These are phyloP conservation scores for Brachionichthys hirsutus DNA, from an alignment of 2,113 vertebrate species.

Conservation along the genomic window DNA sequence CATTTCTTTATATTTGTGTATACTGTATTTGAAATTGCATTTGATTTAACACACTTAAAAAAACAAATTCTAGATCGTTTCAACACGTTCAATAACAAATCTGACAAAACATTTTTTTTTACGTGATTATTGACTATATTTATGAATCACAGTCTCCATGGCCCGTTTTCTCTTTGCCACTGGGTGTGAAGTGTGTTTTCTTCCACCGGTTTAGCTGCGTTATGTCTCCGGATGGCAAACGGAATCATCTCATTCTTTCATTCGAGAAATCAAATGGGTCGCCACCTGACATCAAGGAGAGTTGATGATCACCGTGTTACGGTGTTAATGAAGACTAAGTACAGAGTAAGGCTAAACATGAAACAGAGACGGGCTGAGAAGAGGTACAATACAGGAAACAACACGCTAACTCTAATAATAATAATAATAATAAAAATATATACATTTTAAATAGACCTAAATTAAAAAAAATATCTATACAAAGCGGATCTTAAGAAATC, in stretches of 20 bases:
- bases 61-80: neutral
- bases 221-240: constrained; percentile 43
- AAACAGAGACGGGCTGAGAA: constrained; percentile 53
- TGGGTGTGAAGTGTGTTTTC: constrained; percentile 25
- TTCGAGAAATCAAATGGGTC: constrained; percentile 83
- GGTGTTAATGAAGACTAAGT: constrained; percentile 81
- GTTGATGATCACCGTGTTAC: constrained; percentile 78
- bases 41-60: neutral
- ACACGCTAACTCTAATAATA: neutral
- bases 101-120: too few relatives aligned
- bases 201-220: constrained; percentile 38
- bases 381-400: constrained; percentile 39
- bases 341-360: constrained; percentile 71
- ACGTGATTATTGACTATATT: too few relatives aligned
- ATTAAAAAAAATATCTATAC: constrained; percentile 48
- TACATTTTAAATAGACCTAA: constrained; percentile 37
- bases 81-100: too few relatives aligned
- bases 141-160: too few relatives aligned
- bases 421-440: neutral
- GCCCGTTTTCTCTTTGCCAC: neutral
- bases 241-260: constrained; percentile 80
- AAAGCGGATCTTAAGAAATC: constrained; percentile 49
- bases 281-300: constrained; percentile 81
- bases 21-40: neutral
- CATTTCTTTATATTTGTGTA: neutral